phyloP scores from a whole-genome alignment of 2,888 invertebrate genomes.

The Hartigia nigra region DNA sequence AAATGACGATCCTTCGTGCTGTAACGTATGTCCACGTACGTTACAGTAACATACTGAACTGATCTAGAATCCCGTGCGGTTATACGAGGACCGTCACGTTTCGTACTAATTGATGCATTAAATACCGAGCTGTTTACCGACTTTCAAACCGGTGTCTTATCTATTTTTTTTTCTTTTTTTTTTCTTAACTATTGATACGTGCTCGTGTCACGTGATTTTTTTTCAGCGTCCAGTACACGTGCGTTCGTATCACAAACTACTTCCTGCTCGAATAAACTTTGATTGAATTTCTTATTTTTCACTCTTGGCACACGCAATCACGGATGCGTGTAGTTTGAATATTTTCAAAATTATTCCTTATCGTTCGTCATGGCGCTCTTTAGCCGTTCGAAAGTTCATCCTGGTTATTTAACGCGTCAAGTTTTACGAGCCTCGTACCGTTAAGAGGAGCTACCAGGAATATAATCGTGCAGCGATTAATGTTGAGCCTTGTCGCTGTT shows the following conservation, averaged over 20 bases:
- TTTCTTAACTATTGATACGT: neutral
- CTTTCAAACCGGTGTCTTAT: neutral
- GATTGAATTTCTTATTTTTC: neutral
- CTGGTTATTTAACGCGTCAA: neutral
- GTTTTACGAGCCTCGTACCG: neutral
- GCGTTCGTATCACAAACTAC: neutral
- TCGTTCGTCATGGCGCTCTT: neutral
- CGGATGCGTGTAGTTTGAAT: neutral
- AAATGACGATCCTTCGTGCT: neutral
- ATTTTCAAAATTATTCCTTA: neutral
- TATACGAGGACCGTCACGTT: neutral
- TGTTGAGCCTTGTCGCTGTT: neutral
- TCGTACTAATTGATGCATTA: neutral
- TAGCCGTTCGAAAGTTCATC: neutral
- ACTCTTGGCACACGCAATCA: too few relatives aligned
- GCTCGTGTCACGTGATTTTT: neutral
- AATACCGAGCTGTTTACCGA: neutral
- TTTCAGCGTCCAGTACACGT: neutral
- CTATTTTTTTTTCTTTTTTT: neutral
- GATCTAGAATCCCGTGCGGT: slow-evolving; percentile 35
- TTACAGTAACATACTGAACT: slow-evolving; percentile 51
- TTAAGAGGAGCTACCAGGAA: neutral
- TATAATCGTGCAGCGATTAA: neutral
- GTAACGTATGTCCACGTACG: slow-evolving; percentile 22
- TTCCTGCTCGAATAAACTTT: too few relatives aligned